Percentiles rank a stretch among this genome's conserved stretches.
phyloP scores from a whole-genome alignment of 2,113 vertebrate species.

The Urocitellus parryii region DNA sequence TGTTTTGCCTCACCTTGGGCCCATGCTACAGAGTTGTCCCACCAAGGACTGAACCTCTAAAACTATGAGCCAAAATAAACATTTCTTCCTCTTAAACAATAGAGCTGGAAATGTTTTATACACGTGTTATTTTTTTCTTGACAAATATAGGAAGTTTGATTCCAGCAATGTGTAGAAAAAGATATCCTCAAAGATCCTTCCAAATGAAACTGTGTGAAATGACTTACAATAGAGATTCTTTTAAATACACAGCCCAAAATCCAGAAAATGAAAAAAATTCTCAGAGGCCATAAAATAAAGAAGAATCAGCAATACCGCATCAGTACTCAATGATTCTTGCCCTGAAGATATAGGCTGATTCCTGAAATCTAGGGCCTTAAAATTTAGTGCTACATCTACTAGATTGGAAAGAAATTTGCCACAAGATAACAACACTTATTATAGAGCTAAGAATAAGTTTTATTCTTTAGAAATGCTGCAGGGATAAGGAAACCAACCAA shows the following conservation, averaged over 20 bases:
- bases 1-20: no score
- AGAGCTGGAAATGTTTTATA: not conserved
- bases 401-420: no score
- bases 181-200: not conserved
- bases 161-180: not conserved
- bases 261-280: not conserved
- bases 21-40: no score
- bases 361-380: not conserved
- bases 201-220: not conserved
- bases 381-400: no score
- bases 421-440: no score
- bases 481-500: not conserved
- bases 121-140: not conserved
- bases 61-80: not conserved
- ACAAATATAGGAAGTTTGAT: not conserved
- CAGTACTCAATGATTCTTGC: not conserved
- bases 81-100: not conserved
- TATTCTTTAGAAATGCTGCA: no score
- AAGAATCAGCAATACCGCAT: not conserved
- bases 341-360: not conserved
- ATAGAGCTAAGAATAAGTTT: no score
- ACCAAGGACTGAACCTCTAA: no score
- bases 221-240: not conserved
- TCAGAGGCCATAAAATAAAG: constrained; percentile 17
- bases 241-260: constrained; percentile 17